phyloP scores from a whole-genome alignment of 2,888 invertebrate species.

The Agrochola lota region DNA sequence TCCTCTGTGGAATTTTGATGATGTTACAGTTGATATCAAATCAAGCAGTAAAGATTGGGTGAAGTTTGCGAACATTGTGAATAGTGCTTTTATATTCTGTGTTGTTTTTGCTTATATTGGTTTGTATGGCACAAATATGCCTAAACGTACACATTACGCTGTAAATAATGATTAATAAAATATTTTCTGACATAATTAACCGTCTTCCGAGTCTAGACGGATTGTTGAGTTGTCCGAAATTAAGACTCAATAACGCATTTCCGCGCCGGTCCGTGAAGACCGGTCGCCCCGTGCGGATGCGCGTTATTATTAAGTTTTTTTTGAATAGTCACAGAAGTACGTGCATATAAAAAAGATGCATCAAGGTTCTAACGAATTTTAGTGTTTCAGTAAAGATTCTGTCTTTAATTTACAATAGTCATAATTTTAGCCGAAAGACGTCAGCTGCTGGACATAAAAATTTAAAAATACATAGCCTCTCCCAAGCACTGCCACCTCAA shows the following conservation, averaged over 20 bases:
- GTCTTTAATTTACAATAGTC: too few species aligned
- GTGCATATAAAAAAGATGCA: too few species aligned
- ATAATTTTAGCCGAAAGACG: too few species aligned
- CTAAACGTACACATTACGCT: slow-evolving; percentile 48
- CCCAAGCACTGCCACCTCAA: too few species aligned
- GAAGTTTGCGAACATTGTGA: slow-evolving; percentile 70
- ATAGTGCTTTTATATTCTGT: slow-evolving; percentile 62
- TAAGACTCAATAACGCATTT: background rate
- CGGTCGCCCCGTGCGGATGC: background rate
- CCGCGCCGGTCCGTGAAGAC: background rate
- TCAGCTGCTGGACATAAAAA: too few species aligned
- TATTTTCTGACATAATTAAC: too few species aligned
- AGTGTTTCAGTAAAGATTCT: too few species aligned
- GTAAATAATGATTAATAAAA: background rate
- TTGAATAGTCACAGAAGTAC: too few species aligned
- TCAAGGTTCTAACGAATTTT: too few species aligned
- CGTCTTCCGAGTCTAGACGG: background rate
- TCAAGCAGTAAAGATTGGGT: slow-evolving; percentile 62
- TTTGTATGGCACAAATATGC: slow-evolving; percentile 68
- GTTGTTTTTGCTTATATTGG: slow-evolving; percentile 65
- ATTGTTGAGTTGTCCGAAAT: background rate
- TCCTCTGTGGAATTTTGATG: slow-evolving; percentile 65
- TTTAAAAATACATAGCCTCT: too few species aligned
- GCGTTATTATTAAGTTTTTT: background rate
- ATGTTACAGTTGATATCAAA: slow-evolving; percentile 31